Evolutionary conservation across 1,140 invertebrate genomes (phyloP), one percentile per base, ranked within the genome.

Genomic region (Calycopis cecrops): DNA sequence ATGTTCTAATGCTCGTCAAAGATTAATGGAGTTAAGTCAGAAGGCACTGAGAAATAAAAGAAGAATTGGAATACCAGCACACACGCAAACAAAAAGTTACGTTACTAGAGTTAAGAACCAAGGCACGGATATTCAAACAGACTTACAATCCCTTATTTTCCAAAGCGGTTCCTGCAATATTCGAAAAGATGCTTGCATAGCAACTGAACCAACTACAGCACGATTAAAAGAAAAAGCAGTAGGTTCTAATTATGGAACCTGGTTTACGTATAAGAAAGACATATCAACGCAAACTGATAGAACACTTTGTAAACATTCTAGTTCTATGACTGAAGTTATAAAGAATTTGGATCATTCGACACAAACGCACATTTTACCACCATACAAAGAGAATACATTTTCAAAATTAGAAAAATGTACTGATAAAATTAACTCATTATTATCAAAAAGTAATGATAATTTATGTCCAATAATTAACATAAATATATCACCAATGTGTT

Each of bases 11-110:
- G 90, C 90, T 14, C 76, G 89, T 10, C 83, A 89, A 65, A 78
- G 86, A 12, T 68, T 91, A 12, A 82, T 89, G 61, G 90, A 91
- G 52, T 61, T 91, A 53, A 90, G 90, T 49, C 84, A 89, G 61
- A 88, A 81, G 75, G 89, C 90, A 12, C 65, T 90, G 35, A 88
- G 82, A 68, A 88, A 89, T 44, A 90, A 91, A 57, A 88, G 90
- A 69, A 79, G 84, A 59, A 88, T 90, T 16, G 90, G 88, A 67
- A 90, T 89, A 50, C 80, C 89, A 55, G 87, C 76, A 10, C 89
- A 91, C 48, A 92, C 91, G 1, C 91, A 93, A 57, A 72, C 69
- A 34, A 62, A 56, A 57, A 70, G 62, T 47, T 56, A 52, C 17
- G 63, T 70, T 14, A 61, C 67, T 40, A 63, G 67, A 12, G 60